These are phyloP conservation scores for Lophura nycthemera DNA, from an alignment of 2,113 vertebrate species.

Conservation along the genomic window DNA sequence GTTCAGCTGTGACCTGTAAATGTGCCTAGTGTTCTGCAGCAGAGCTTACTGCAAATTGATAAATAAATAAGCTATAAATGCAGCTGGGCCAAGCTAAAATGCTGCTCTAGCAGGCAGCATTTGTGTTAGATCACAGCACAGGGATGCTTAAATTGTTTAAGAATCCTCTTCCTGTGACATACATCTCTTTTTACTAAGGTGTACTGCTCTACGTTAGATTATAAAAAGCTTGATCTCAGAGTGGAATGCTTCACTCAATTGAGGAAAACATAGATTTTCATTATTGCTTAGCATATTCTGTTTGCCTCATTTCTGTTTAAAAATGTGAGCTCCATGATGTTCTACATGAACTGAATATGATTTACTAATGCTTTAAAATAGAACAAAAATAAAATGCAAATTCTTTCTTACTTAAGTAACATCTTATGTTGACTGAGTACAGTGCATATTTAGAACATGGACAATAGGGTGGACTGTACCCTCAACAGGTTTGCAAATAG, in stretches of 20 bases:
- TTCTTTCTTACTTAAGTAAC: background rate
- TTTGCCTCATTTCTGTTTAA: background rate
- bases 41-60: background rate
- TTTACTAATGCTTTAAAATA: background rate
- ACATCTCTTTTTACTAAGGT: background rate
- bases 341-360: background rate
- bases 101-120: background rate
- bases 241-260: background rate
- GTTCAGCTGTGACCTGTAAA: background rate
- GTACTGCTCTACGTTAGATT: background rate
- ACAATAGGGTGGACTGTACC: background rate
- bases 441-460: background rate
- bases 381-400: background rate
- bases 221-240: background rate
- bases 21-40: background rate
- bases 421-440: fast-evolving
- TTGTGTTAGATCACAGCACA: background rate
- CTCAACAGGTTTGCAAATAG: background rate
- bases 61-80: background rate
- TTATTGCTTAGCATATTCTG: background rate
- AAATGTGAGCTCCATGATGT: background rate
- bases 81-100: background rate
- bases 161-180: background rate
- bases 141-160: background rate
- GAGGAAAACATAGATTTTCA: background rate